phyloP scores from a whole-genome alignment of 1,140 invertebrate species.

The Plutomurus gul region DNA sequence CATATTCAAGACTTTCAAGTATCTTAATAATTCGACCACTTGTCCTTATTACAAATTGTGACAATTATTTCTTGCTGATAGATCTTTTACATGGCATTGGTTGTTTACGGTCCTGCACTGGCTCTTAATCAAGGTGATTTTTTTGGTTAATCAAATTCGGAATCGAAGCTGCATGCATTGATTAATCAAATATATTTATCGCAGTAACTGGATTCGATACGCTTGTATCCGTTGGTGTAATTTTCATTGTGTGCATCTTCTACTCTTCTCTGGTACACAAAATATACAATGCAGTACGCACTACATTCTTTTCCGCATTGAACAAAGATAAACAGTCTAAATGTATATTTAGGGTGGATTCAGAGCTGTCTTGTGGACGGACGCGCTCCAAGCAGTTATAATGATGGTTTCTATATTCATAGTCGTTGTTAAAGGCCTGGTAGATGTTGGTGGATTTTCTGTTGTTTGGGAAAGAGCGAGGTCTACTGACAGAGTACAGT shows the following conservation, averaged over 20 bases:
- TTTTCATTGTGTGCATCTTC: constrained; percentile 63
- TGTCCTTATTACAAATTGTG: background rate
- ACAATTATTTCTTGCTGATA: background rate
- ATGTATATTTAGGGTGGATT: constrained; percentile 34
- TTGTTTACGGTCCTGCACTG: constrained; percentile 58
- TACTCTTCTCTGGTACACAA: constrained; percentile 63
- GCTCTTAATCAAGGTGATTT: constrained; percentile 61
- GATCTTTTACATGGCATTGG: constrained; percentile 40
- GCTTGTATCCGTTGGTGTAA: constrained; percentile 59
- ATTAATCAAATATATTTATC: constrained; percentile 25
- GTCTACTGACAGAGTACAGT: constrained; percentile 58
- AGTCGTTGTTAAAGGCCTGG: constrained; percentile 60
- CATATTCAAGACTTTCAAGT: too few relatives aligned
- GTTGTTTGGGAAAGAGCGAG: constrained; percentile 58
- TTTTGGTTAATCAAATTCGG: background rate
- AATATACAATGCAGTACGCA: background rate
- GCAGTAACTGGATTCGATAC: constrained; percentile 62
- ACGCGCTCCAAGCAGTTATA: constrained; percentile 76
- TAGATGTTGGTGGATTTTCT: constrained; percentile 60
- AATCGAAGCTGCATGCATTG: background rate
- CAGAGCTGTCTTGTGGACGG: constrained; percentile 68
- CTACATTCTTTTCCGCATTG: background rate
- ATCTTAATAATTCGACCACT: background rate
- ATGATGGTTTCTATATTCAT: constrained; percentile 66
- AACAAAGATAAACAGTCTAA: background rate